These are phyloP conservation scores for Planococcus citri DNA, from an alignment of 1,140 invertebrate genomes.

Conservation along the genomic window DNA sequence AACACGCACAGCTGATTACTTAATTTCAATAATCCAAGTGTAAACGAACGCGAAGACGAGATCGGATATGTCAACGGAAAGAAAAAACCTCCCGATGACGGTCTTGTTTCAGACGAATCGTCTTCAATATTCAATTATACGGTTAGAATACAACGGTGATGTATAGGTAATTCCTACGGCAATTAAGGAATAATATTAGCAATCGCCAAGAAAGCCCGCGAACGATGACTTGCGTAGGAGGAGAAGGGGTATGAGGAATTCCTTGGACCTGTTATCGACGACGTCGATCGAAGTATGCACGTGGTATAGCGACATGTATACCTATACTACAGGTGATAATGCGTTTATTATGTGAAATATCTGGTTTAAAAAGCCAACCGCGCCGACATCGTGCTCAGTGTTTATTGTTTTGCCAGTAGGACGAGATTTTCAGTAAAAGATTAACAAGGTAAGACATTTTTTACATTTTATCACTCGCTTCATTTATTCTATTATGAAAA, in stretches of 20 bases:
- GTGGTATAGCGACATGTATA: not conserved
- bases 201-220: not conserved
- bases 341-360: slow-evolving; percentile 4
- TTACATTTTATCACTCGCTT: not conserved
- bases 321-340: slow-evolving; percentile 18
- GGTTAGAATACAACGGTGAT: not conserved
- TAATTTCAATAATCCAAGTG: too few species aligned
- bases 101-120: not conserved
- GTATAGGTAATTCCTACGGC: not conserved
- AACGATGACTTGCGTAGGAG: not conserved
- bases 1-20: too few species aligned
- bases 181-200: not conserved
- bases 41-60: too few species aligned
- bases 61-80: not conserved
- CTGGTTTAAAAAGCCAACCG: not conserved
- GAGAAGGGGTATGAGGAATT: not conserved
- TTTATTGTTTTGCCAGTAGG: slow-evolving; percentile 13
- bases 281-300: too few species aligned
- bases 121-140: not conserved
- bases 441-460: not conserved
- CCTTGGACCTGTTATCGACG: not conserved
- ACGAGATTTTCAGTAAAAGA: not conserved
- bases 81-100: not conserved
- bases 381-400: not conserved
- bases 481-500: not conserved